These are phyloP conservation scores for Eutolmus rufibarbis DNA, from an alignment of 2,888 invertebrate genomes.

Conservation along the genomic window DNA sequence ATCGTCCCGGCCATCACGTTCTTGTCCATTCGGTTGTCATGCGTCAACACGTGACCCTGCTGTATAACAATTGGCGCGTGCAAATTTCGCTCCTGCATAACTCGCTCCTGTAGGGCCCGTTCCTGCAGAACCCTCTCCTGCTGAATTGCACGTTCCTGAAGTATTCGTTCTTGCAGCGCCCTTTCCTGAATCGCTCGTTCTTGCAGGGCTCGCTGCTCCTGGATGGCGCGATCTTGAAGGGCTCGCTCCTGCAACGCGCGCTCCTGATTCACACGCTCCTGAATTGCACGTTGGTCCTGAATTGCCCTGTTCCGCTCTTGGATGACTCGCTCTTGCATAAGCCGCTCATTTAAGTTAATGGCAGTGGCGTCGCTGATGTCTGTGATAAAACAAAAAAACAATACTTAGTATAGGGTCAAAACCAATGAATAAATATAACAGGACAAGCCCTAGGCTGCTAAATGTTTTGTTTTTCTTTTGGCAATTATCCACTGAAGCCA, in stretches of 20 bases:
- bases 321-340: slow-evolving; percentile 50
- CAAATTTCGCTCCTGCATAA: slow-evolving; percentile 49
- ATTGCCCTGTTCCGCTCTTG: slow-evolving; percentile 43
- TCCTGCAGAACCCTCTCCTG: slow-evolving; percentile 46
- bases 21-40: slow-evolving; percentile 50
- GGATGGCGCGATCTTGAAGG: slow-evolving; percentile 49
- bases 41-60: slow-evolving; percentile 50
- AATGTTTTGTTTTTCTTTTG: no score
- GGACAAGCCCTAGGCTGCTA: no score
- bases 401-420: background rate
- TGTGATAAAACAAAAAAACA: background rate
- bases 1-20: slow-evolving; percentile 48
- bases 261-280: slow-evolving; percentile 51
- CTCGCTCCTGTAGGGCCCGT: slow-evolving; percentile 45
- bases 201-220: slow-evolving; percentile 49
- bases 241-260: slow-evolving; percentile 49
- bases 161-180: slow-evolving; percentile 49
- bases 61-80: slow-evolving; percentile 50
- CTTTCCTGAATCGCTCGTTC: slow-evolving; percentile 50
- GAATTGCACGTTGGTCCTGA: slow-evolving; percentile 44
- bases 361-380: slow-evolving; percentile 21
- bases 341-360: slow-evolving; percentile 49
- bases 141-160: slow-evolving; percentile 44
- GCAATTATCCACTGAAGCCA: no score
- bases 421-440: no score